A percentile compares a stretch with the other conserved stretches of the same genome.
Conservation (phyloP, 30 jellyfish, hydroid and myxozoan species). For the Calvadosia cruxmelitensis region DNA sequence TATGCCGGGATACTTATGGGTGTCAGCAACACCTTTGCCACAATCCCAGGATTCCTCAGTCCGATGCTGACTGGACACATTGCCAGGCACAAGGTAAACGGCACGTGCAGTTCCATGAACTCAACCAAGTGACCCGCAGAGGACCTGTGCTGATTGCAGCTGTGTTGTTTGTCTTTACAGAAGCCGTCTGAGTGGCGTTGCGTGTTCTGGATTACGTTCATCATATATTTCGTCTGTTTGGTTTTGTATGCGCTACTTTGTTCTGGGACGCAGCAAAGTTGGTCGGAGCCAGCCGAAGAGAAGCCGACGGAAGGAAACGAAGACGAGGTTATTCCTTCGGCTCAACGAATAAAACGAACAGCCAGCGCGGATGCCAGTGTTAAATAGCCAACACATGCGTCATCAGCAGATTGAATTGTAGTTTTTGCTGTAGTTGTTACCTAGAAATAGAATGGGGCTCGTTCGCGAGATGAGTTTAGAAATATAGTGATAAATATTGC, state of each 20-base stretch:
- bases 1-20: slow-evolving; percentile 87
- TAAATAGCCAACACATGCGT: too few relatives aligned
- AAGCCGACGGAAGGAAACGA: background rate
- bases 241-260: slow-evolving; percentile 70
- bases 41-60: slow-evolving; percentile 82
- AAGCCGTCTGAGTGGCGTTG: slow-evolving; percentile 73
- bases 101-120: background rate
- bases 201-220: slow-evolving; percentile 82
- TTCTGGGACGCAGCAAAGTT: slow-evolving; percentile 69
- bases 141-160: background rate
- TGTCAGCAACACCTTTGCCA: slow-evolving; percentile 80
- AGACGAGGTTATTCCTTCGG: too few relatives aligned
- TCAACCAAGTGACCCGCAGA: background rate
- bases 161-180: background rate
- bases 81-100: slow-evolving; percentile 47
- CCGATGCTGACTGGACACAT: slow-evolving; percentile 81
- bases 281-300: slow-evolving; percentile 42
- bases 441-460: too few relatives aligned
- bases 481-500: too few relatives aligned
- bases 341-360: too few relatives aligned
- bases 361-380: too few relatives aligned
- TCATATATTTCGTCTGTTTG: slow-evolving; percentile 39
- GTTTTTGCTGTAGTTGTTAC: too few relatives aligned
- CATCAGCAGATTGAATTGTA: too few relatives aligned
- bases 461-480: too few relatives aligned